These are phyloP conservation scores for Penaeus vannamei DNA, from an alignment of 1,140 invertebrate species.

Conservation along the genomic window DNA sequence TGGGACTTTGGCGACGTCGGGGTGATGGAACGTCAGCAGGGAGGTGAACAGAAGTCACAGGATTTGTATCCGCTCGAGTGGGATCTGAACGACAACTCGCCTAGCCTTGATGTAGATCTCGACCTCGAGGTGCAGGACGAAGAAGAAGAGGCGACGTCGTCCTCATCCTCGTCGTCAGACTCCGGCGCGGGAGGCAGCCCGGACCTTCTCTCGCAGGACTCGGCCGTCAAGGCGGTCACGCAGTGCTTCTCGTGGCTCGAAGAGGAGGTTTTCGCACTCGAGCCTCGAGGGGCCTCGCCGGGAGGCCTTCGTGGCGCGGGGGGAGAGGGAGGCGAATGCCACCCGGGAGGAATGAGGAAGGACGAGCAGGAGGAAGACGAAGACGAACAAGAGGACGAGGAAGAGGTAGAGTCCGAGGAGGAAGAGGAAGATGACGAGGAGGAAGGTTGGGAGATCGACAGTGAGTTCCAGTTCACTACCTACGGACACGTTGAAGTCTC, in stretches of 20 bases:
- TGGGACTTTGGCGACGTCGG: not conserved
- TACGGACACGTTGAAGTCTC: not conserved
- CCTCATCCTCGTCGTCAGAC: conserved; percentile 41
- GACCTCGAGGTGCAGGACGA: conserved; percentile 12
- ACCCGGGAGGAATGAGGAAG: not conserved
- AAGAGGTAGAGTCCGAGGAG: not conserved
- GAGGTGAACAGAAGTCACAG: no score
- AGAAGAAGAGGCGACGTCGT: conserved; percentile 3
- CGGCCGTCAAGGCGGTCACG: conserved; percentile 42
- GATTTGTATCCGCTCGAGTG: conserved; percentile 10
- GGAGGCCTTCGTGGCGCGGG: not conserved
- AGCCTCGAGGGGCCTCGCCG: not conserved
- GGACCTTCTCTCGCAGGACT: conserved; percentile 38
- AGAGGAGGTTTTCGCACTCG: conserved; percentile 53
- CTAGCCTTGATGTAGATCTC: conserved; percentile 13
- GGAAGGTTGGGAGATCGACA: conserved; percentile 5
- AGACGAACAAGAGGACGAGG: conserved; percentile 18
- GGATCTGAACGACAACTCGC: not conserved
- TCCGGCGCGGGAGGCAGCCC: conserved; percentile 49
- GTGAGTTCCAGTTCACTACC: conserved; percentile 23
- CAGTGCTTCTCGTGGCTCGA: conserved; percentile 59
- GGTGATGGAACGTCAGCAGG: not conserved
- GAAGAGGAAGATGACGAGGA: not conserved
- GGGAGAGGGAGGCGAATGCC: not conserved
- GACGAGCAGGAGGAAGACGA: not conserved